Evolutionary conservation across 2,797 vertebrate genomes (phyloP).

Genomic region (Caiman crocodilus): DNA sequence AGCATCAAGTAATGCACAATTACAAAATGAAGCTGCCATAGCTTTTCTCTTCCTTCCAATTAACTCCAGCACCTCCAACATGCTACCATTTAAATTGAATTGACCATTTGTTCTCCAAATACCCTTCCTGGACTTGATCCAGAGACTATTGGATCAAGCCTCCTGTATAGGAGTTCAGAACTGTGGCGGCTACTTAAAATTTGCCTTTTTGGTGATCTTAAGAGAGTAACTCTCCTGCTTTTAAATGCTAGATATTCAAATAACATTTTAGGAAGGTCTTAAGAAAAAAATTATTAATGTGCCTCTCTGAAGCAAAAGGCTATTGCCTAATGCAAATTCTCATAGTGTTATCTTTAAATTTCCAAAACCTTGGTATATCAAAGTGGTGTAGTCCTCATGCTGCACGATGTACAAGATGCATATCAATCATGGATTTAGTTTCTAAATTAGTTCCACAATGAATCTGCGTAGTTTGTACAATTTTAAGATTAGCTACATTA

Average conservation of each 20-base stretch:
- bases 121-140: not conserved
- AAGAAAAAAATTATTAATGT: conserved; percentile 57
- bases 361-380: conserved; percentile 41
- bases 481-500: not conserved
- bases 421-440: conserved; percentile 33
- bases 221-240: conserved; percentile 68
- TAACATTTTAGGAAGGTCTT: conserved; percentile 67
- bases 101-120: not conserved
- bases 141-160: not conserved
- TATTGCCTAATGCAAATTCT: conserved; percentile 50
- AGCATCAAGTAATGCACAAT: not conserved
- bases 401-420: not conserved
- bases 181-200: not conserved
- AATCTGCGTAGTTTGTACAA: not conserved
- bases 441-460: not conserved
- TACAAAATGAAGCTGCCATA: not conserved
- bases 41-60: not conserved
- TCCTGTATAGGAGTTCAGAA: conserved; percentile 11
- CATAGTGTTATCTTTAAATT: conserved; percentile 58
- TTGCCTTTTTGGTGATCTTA: conserved; percentile 36
- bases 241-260: conserved; percentile 65
- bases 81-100: no score
- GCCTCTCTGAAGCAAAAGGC: conserved; percentile 59
- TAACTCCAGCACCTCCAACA: not conserved
- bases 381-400: conserved; percentile 16